These are phyloP conservation scores for Dendroctonus ponderosae DNA, from an alignment of 1,140 invertebrate genomes.

Conservation along the genomic window DNA sequence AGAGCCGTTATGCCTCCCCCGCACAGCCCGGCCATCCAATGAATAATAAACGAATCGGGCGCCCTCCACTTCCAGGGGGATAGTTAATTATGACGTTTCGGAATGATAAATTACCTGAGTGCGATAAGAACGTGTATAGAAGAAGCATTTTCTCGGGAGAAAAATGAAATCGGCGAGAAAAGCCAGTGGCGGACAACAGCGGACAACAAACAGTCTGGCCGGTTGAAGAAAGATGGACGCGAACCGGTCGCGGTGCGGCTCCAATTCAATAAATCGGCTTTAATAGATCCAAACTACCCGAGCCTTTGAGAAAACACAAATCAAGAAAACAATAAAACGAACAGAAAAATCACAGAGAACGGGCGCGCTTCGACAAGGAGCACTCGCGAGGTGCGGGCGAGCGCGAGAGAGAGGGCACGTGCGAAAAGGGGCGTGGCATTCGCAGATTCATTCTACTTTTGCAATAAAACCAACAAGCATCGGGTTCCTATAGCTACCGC, in stretches of 20 bases:
- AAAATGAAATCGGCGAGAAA: constrained; percentile 7
- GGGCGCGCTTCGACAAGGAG: neutral
- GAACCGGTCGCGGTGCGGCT: constrained; percentile 9
- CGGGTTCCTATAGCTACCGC: constrained; percentile 48
- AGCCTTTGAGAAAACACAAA: constrained; percentile 23
- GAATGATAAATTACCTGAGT: constrained; percentile 29
- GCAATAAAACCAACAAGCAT: constrained; percentile 46
- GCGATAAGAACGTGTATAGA: constrained; percentile 24
- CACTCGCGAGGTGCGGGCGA: neutral
- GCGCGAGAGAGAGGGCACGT: constrained; percentile 1
- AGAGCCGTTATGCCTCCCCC: neutral
- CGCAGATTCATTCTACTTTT: constrained; percentile 43
- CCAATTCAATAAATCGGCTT: constrained; percentile 27
- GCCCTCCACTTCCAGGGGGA: constrained; percentile 27
- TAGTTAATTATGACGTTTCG: constrained; percentile 31
- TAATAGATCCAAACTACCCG: constrained; percentile 23
- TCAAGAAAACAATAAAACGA: constrained; percentile 21
- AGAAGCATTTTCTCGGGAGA: constrained; percentile 12
- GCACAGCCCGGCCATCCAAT: constrained; percentile 8
- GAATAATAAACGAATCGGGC: constrained; percentile 30
- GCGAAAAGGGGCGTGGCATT: constrained; percentile 31
- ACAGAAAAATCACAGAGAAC: constrained; percentile 12
- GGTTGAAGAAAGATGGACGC: constrained; percentile 1
- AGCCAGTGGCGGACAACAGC: too few species aligned
- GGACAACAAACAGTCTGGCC: too few species aligned